Base-by-base conservation (phyloP, 2,113 vertebrate species). In the Actenoides lindsayi region DNA sequence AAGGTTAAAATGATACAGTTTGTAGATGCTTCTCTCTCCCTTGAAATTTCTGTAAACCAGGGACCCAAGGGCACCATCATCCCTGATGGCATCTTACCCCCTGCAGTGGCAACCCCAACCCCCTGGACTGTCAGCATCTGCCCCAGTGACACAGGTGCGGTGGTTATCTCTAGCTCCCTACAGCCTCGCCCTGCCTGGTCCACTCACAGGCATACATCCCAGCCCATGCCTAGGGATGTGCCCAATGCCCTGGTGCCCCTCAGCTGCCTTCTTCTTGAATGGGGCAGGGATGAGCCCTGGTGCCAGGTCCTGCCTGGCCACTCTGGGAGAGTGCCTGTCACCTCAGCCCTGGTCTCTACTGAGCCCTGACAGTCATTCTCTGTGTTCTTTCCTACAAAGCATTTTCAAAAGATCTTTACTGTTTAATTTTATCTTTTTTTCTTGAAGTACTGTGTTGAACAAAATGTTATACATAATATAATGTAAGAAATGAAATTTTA, bases 401-500 rank as follows among this genome's bases (percentile, higher is more conserved):
- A 28, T 87, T 90, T 69, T 83, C 68, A 78, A 71, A 84, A 37
- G 56, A 20, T 48, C 60, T 60, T 68, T 86, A 41, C 64, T 51
- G 35, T 59, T 94, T 86, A 25, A 68, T 64, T 85, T 50, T 78
- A 13, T 46, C 3, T 13, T 85, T 95, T 95, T 88, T 95, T 87
- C 65, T 67, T 93, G 41, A 95, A 88, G 88, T 81, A 81, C 68
- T 71, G 30, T 77, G 71, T 93, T 94, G 75, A 83, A 90, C 90
- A 75, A 95, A 96, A 93, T 89, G 87, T 90, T 94, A 80, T 94
- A 86, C 62, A 67, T 90, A 83, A 89, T 93, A 77, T 90, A 93
- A 95, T 91, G 67, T 56, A 90, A 94, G 95, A 90, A 96, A 90
- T 88, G 31, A 90, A 93, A 93, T 94, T 91, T 95, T 93, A 94